Evolutionary conservation across 2,113 vertebrate species (phyloP).

Genomic region (Cebidichthys violaceus): DNA sequence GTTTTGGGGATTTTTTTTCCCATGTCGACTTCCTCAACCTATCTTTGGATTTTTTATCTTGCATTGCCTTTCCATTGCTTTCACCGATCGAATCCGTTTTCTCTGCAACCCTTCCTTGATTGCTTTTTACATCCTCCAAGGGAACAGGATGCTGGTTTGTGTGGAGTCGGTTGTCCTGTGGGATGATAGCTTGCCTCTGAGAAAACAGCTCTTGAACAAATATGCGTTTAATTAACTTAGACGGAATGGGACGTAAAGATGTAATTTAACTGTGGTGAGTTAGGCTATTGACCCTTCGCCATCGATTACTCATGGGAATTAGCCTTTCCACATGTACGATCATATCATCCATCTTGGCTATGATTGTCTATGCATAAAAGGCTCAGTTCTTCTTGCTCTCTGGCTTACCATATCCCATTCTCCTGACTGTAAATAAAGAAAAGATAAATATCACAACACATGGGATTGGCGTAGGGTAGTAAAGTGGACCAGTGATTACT

Average conservation of each 20-base stretch:
- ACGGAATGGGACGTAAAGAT: conserved; percentile 20
- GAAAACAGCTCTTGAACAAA: conserved; percentile 30
- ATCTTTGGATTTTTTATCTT: neutral
- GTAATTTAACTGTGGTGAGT: conserved; percentile 14
- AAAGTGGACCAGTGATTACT: neutral
- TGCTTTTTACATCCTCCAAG: conserved; percentile 21
- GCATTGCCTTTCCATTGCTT: neutral
- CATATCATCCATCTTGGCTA: neutral
- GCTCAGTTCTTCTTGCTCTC: neutral
- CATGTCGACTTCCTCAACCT: neutral
- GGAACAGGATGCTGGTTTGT: neutral
- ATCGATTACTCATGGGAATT: conserved; percentile 2
- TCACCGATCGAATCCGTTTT: conserved; percentile 19
- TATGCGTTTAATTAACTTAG: conserved; percentile 45
- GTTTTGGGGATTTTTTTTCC: neutral
- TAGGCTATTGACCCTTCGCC: neutral
- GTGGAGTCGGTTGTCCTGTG: neutral
- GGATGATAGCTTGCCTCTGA: conserved; percentile 20
- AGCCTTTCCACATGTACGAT: neutral
- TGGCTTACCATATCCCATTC: neutral
- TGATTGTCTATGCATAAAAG: conserved; percentile 1
- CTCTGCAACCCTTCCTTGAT: conserved; percentile 6
- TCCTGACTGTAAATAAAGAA: neutral
- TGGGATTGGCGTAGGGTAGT: neutral
- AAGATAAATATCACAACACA: neutral